phyloP scores from a whole-genome alignment of 2,888 invertebrate species.

The Bombylius major region DNA sequence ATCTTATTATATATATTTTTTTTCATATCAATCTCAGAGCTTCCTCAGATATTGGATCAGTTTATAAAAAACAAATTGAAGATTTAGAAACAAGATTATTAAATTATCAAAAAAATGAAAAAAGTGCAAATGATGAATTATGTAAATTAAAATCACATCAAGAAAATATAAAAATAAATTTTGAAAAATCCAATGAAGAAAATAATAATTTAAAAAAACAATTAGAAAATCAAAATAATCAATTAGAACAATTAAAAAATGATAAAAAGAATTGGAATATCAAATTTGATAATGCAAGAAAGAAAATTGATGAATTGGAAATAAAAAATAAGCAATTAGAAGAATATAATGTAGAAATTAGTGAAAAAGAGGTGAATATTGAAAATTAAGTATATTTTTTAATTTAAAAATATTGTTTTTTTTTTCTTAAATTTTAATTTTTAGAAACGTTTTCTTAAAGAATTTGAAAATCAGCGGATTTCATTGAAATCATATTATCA shows the following conservation, averaged over 20 bases:
- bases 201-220: constrained; percentile 38
- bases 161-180: constrained; percentile 38
- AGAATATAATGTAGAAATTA: constrained; percentile 39
- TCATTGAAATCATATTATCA: constrained; percentile 66
- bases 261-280: neutral
- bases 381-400: constrained; percentile 2
- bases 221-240: constrained; percentile 44
- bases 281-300: neutral
- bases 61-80: constrained; percentile 33
- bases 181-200: constrained; percentile 43
- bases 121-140: constrained; percentile 28
- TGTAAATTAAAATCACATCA: constrained; percentile 37
- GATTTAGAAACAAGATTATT: constrained; percentile 34
- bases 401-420: neutral
- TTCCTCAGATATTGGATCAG: constrained; percentile 32
- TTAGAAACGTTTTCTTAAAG: constrained; percentile 41
- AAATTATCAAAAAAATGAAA: constrained; percentile 30
- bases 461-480: constrained; percentile 48
- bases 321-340: constrained; percentile 24
- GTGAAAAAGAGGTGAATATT: constrained; percentile 44
- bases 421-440: constrained; percentile 15
- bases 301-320: neutral
- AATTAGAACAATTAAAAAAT: constrained; percentile 37
- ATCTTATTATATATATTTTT: too few species aligned
- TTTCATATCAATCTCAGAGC: constrained; percentile 21